Percentiles rank a stretch among this genome's conserved stretches.
These are phyloP conservation scores for Cyrtodaria siliqua DNA, from an alignment of 2,888 invertebrate species.

Conservation along the genomic window DNA sequence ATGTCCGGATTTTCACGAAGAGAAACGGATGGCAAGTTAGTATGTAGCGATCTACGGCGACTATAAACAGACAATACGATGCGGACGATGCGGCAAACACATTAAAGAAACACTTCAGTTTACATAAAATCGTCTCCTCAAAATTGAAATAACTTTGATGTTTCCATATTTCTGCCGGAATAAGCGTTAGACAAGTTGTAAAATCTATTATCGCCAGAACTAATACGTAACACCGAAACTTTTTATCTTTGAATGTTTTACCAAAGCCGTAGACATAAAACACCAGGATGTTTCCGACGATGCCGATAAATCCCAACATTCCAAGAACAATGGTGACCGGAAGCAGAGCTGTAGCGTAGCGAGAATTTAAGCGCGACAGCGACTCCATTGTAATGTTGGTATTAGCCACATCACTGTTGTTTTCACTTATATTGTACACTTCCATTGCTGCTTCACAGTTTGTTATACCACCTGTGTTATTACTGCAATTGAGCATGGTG, in stretches of 20 bases:
- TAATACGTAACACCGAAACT: conserved; percentile 51
- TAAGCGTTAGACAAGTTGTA: conserved; percentile 49
- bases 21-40: conserved; percentile 54
- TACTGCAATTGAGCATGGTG: too few relatives aligned
- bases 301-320: conserved; percentile 40
- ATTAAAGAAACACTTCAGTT: conserved; percentile 59
- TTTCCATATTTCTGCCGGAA: conserved; percentile 61
- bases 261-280: conserved; percentile 51
- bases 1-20: conserved; percentile 32
- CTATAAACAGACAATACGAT: conserved; percentile 48
- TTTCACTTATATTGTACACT: too few relatives aligned
- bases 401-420: too few relatives aligned
- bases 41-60: conserved; percentile 55
- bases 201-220: conserved; percentile 52
- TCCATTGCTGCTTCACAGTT: too few relatives aligned
- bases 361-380: conserved; percentile 32
- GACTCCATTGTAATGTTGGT: too few relatives aligned
- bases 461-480: too few relatives aligned
- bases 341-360: conserved; percentile 47
- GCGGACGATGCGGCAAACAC: conserved; percentile 59
- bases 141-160: conserved; percentile 58
- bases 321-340: conserved; percentile 51
- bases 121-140: conserved; percentile 43
- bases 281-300: conserved; percentile 49
- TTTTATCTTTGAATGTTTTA: conserved; percentile 51